These are phyloP conservation scores for Ursus arctos DNA, from an alignment of 2,113 vertebrate genomes.

Conservation along the genomic window DNA sequence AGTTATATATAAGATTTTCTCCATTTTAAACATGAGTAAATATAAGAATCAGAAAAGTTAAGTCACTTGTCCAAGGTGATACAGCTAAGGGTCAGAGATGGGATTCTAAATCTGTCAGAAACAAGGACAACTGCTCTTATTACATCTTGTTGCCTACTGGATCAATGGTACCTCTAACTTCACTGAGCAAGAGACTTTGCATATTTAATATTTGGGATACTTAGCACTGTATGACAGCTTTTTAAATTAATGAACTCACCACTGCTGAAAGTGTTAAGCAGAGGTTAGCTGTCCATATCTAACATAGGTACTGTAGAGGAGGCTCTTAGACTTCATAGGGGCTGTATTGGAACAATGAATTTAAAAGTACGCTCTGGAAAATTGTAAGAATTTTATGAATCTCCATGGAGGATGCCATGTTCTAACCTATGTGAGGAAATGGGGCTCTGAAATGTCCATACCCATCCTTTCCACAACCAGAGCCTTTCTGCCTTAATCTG, in stretches of 20 bases:
- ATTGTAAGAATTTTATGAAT: not conserved
- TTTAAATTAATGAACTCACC: not conserved
- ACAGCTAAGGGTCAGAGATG: not conserved
- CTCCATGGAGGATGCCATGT: not conserved
- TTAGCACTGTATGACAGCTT: not conserved
- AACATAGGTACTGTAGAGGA: not conserved
- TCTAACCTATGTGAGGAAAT: not conserved
- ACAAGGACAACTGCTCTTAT: not conserved
- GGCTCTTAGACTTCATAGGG: not conserved
- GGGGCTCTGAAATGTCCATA: not conserved
- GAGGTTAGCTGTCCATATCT: not conserved
- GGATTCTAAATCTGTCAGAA: not conserved
- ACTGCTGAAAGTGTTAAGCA: not conserved
- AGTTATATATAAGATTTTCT: not conserved
- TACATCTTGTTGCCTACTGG: not conserved
- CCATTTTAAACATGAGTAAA: not conserved
- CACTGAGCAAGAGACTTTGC: not conserved
- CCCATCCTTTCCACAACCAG: not conserved
- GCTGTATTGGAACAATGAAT: not conserved
- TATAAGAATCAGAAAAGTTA: not conserved
- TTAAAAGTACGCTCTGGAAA: not conserved
- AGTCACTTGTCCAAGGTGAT: not conserved
- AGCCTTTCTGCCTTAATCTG: not conserved
- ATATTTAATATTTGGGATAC: not conserved
- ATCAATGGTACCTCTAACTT: not conserved